phyloP scores from a whole-genome alignment of 2,797 vertebrate species.

The Sciurus carolinensis region DNA sequence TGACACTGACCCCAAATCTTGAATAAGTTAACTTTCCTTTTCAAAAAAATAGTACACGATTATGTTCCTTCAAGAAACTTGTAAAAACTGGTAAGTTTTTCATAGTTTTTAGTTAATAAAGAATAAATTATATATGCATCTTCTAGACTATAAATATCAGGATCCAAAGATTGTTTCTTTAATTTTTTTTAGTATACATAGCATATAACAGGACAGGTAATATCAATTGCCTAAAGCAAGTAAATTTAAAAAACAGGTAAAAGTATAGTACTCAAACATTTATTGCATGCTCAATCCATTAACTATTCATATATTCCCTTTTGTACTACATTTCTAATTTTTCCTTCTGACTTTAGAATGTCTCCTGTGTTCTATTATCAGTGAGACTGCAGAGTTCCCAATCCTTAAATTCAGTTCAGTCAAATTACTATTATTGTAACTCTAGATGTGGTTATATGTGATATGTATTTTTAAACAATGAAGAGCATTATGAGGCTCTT shows the following conservation, averaged over 20 bases:
- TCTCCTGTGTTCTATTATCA: not conserved
- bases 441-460: not conserved
- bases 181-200: not conserved
- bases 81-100: not conserved
- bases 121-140: not conserved
- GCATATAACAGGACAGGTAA: not conserved
- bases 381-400: accelerated
- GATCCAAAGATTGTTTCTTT: not conserved
- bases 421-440: not conserved
- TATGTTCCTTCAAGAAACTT: not conserved
- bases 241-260: not conserved
- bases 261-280: not conserved
- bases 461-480: not conserved
- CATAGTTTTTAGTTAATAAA: not conserved
- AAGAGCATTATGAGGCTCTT: not conserved
- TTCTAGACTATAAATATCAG: not conserved
- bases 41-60: not conserved
- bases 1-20: not conserved
- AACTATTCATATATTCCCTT: not conserved
- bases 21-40: not conserved
- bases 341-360: not conserved
- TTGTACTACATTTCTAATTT: not conserved
- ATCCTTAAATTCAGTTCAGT: not conserved
- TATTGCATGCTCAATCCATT: not conserved
- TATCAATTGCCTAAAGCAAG: not conserved